Evolutionary conservation across 2,888 invertebrate genomes (phyloP).

Genomic region (Latrodectus elegans): DNA sequence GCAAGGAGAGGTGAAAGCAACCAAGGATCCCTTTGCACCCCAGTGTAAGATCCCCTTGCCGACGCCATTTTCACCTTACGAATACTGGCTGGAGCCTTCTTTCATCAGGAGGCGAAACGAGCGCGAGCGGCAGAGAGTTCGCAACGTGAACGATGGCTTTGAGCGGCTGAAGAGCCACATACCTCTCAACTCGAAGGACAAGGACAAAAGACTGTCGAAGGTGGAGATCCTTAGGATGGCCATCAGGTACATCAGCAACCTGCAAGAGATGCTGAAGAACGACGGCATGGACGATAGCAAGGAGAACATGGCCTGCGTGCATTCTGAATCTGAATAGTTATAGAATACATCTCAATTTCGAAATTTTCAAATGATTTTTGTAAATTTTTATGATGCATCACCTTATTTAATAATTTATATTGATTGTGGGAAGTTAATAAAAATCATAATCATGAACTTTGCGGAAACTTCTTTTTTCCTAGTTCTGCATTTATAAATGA

Average conservation of each 20-base stretch:
- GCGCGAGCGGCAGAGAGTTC: constrained; percentile 74
- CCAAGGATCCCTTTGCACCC: constrained; percentile 73
- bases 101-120: constrained; percentile 73
- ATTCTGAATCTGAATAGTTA: constrained; percentile 37
- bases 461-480: too few species aligned
- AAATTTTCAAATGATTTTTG: too few species aligned
- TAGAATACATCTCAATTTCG: not conserved
- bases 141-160: constrained; percentile 76
- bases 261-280: constrained; percentile 62
- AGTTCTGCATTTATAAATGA: too few species aligned
- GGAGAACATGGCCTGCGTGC: constrained; percentile 52
- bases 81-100: constrained; percentile 71
- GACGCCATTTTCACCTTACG: constrained; percentile 54
- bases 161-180: constrained; percentile 73
- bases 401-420: constrained; percentile 2
- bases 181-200: constrained; percentile 71
- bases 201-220: constrained; percentile 73
- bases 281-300: constrained; percentile 56
- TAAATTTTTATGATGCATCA: not conserved
- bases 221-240: constrained; percentile 75
- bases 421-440: not conserved
- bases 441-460: not conserved
- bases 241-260: constrained; percentile 72
- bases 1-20: not conserved
- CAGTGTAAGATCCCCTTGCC: constrained; percentile 75